These are phyloP conservation scores for Ectropis grisescens DNA, from an alignment of 1,140 invertebrate species.

Conservation along the genomic window DNA sequence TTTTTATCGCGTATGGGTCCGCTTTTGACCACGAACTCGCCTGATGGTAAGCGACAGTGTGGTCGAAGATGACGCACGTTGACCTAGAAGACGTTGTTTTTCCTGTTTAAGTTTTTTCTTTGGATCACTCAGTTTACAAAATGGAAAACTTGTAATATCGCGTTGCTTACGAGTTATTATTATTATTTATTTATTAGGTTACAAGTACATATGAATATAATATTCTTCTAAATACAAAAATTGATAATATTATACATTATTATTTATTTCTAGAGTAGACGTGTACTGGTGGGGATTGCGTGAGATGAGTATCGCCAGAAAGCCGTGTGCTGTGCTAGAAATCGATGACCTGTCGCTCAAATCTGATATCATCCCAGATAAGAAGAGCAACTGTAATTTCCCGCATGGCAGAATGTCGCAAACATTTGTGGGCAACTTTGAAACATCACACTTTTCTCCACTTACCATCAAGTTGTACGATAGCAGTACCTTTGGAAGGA, in stretches of 20 bases:
- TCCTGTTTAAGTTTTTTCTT: no score
- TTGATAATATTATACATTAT: background rate
- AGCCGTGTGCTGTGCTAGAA: constrained; percentile 71
- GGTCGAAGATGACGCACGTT: no score
- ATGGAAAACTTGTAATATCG: no score
- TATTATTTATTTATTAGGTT: no score
- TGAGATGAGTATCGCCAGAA: constrained; percentile 66
- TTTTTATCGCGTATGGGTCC: no score
- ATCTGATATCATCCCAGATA: constrained; percentile 70
- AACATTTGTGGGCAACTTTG: constrained; percentile 59
- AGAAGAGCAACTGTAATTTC: constrained; percentile 54
- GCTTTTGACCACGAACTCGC: no score
- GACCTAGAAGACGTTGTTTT: no score
- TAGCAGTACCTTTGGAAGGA: constrained; percentile 72
- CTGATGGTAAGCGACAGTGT: no score
- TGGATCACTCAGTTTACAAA: no score
- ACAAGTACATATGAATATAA: no score
- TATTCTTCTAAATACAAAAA: no score
- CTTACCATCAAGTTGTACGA: constrained; percentile 73
- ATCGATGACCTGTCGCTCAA: constrained; percentile 67
- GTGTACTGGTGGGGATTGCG: constrained; percentile 76
- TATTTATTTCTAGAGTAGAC: constrained; percentile 59
- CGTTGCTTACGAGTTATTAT: no score
- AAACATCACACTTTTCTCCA: constrained; percentile 65
- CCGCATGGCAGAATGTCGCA: constrained; percentile 52